A percentile compares a stretch with the other conserved stretches of the same genome.
phyloP scores from a whole-genome alignment of 2,797 vertebrate genomes.

The Enteromius anoplus region DNA sequence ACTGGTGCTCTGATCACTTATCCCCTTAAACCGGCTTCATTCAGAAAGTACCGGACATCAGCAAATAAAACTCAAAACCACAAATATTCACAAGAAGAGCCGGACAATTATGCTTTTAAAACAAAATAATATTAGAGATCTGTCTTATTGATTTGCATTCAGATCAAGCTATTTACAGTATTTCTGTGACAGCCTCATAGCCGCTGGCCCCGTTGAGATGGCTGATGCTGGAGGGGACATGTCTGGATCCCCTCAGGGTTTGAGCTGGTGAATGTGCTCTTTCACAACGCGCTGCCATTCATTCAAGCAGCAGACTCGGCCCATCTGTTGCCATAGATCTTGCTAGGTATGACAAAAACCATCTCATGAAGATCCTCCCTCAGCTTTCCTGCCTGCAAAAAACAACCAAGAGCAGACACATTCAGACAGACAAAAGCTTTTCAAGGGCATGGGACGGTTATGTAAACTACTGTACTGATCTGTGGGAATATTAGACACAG shows the following conservation, averaged over 20 bases:
- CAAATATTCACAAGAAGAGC: constrained; percentile 23
- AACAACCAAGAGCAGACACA: not conserved
- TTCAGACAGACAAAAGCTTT: not conserved
- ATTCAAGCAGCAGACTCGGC: constrained; percentile 32
- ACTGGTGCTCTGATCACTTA: not conserved
- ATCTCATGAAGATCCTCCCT: constrained; percentile 55
- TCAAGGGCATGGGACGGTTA: not conserved
- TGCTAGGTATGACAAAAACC: constrained; percentile 15
- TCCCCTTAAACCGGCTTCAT: constrained; percentile 30
- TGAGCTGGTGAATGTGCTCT: constrained; percentile 23
- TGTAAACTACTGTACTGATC: too few species aligned
- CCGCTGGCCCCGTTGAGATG: constrained; percentile 15
- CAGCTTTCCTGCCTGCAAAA: constrained; percentile 53
- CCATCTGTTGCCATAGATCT: constrained; percentile 13
- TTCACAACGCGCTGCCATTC: constrained; percentile 12
- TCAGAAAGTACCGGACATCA: constrained; percentile 40
- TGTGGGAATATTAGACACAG: not conserved
- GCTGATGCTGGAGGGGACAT: constrained; percentile 30
- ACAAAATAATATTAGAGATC: constrained; percentile 22
- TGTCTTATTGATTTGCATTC: constrained; percentile 25
- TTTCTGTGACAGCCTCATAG: constrained; percentile 40
- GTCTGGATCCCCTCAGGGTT: constrained; percentile 26
- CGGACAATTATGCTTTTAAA: constrained; percentile 27
- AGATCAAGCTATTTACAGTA: constrained; percentile 52
- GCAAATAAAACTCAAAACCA: constrained; percentile 27